Evolutionary conservation across 1,140 invertebrate genomes (phyloP), one percentile per base, ranked within the genome.

Genomic region (Anastrepha ludens): DNA sequence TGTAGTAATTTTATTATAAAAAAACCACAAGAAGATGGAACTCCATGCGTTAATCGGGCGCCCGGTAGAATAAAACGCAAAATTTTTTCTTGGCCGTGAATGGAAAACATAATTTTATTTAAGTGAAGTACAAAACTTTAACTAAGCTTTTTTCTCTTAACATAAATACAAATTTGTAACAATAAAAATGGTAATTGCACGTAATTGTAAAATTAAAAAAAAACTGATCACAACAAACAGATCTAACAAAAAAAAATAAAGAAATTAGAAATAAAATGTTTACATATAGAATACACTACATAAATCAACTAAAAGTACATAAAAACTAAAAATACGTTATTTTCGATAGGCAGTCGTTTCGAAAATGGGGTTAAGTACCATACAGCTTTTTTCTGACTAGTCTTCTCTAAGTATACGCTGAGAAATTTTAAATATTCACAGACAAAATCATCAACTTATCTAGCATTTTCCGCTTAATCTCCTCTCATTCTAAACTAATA

Each of bases 101-200:
- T 67, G 64, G 29, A 20, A 41, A 67, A 67, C 29, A 67, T 39
- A 41, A 67, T 29, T 67, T 67, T 67, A 67, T 67, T 67, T 67
- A 39, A 39, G 5, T 39, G 4, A 39, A 8, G 9, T 67, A 41
- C 13, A 67, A 67, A 39, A 9, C 9, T 67, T 67, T 8, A 67
- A 29, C 5, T 39, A 41, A 67, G 9, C 20, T 29, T 3, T 11
- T 67, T 9, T 41, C 39, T 41, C 29, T 67, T 41, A 41, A 67
- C 11, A 13, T 29, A 67, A 29, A 11, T 67, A 29, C 29, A 39
- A 67, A 39, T 29, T 13, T 39, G 9, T 67, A 8, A 41, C 13
- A 67, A 41, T 20, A 4, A 64, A 64, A 64, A 64, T 64, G 17
- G n/a, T 64, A 29, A 64, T 29, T 29, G 29, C 29, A 29, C 29